These are phyloP conservation scores for Columba guinea DNA, from an alignment of 2,797 vertebrate species.

Conservation along the genomic window DNA sequence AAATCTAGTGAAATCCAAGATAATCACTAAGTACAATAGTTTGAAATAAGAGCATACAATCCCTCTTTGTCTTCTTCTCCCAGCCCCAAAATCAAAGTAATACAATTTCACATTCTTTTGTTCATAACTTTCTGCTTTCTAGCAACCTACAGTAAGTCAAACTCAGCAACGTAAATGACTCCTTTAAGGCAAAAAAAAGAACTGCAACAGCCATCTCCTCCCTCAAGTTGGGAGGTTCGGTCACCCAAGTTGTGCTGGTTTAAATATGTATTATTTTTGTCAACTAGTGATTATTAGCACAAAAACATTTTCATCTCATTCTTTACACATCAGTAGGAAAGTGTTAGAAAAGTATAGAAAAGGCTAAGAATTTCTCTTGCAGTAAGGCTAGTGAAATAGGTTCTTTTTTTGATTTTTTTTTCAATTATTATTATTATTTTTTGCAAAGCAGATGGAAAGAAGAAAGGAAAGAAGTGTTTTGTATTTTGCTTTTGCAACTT, in stretches of 20 bases:
- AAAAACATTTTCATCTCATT: slow-evolving; percentile 59
- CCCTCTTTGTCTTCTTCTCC: slow-evolving; percentile 13
- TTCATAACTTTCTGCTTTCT: slow-evolving; percentile 30
- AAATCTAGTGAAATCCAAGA: slow-evolving; percentile 33
- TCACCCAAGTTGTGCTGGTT: slow-evolving; percentile 37
- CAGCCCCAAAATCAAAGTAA: background rate
- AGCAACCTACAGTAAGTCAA: slow-evolving; percentile 36
- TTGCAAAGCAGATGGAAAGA: slow-evolving; percentile 65
- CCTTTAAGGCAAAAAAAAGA: slow-evolving; percentile 9
- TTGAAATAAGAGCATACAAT: slow-evolving; percentile 14
- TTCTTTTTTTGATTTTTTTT: slow-evolving; percentile 8
- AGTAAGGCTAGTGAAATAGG: slow-evolving; percentile 40
- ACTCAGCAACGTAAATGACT: slow-evolving; percentile 41
- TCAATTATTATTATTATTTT: slow-evolving; percentile 22
- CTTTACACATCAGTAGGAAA: slow-evolving; percentile 70
- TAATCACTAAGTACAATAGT: background rate
- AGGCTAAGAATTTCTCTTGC: slow-evolving; percentile 52
- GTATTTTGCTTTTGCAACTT: slow-evolving; percentile 59
- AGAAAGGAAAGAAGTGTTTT: slow-evolving; percentile 64
- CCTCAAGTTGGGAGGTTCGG: background rate
- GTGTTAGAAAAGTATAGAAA: slow-evolving; percentile 77
- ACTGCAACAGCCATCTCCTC: background rate
- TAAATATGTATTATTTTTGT: slow-evolving; percentile 23
- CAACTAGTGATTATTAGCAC: slow-evolving; percentile 48
- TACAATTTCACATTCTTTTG: background rate